Evolutionary conservation across 2,113 vertebrate genomes (phyloP).

Genomic region (Gymnarchus niloticus): DNA sequence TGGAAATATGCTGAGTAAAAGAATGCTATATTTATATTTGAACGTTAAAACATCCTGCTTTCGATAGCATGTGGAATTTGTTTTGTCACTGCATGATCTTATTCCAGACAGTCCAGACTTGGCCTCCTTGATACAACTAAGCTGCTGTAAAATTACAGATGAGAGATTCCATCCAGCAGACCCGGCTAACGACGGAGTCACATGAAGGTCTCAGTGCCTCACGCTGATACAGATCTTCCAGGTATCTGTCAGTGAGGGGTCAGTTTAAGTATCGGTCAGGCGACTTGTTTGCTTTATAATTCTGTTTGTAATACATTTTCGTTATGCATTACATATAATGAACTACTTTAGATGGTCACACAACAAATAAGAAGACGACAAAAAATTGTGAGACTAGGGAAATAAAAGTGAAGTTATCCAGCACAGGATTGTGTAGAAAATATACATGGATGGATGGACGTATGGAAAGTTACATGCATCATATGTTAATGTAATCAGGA

Average conservation of each 20-base stretch:
- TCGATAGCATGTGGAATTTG: neutral
- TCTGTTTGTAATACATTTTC: too few relatives aligned
- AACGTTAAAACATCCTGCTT: neutral
- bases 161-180: neutral
- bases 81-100: neutral
- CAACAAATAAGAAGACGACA: too few relatives aligned
- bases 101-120: conserved; percentile 35
- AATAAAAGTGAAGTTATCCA: neutral
- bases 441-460: neutral
- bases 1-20: neutral
- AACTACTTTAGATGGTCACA: too few relatives aligned
- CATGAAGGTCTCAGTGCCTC: neutral
- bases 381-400: too few relatives aligned
- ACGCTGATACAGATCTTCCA: neutral
- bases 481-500: neutral
- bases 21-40: neutral
- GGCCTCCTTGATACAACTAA: conserved; percentile 33
- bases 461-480: neutral
- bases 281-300: too few relatives aligned
- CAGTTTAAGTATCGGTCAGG: neutral
- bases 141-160: conserved; percentile 15
- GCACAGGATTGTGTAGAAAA: neutral
- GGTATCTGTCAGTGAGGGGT: neutral
- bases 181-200: neutral
- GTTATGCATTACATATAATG: too few relatives aligned